A percentile compares a stretch with the other conserved stretches of the same genome.
phyloP scores from a whole-genome alignment of 2,797 vertebrate species.

The Borostomias antarcticus region DNA sequence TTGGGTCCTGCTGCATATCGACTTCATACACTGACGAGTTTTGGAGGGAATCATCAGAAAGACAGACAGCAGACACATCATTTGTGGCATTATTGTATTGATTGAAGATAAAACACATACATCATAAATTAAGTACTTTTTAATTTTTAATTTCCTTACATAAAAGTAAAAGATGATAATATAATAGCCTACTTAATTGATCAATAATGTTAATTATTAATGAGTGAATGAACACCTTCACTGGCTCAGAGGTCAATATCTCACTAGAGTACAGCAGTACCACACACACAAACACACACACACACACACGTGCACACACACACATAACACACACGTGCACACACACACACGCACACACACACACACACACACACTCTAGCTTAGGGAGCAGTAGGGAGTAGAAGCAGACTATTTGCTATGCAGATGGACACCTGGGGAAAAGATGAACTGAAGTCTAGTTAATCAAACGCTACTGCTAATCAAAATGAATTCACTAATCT shows the following conservation, averaged over 20 bases:
- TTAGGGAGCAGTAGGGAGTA: slow-evolving; percentile 27
- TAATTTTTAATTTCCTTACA: too few relatives aligned
- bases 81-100: too few relatives aligned
- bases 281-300: slow-evolving; percentile 4
- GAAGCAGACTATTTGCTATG: slow-evolving; percentile 57
- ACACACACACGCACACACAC: slow-evolving; percentile 41
- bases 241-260: neutral
- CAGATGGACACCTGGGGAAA: slow-evolving; percentile 45
- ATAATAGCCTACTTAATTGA: too few relatives aligned
- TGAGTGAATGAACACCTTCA: neutral
- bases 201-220: too few relatives aligned
- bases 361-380: slow-evolving; percentile 37
- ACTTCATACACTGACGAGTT: too few relatives aligned
- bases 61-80: too few relatives aligned
- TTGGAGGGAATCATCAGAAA: too few relatives aligned
- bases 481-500: slow-evolving; percentile 73
- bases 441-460: slow-evolving; percentile 63
- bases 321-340: neutral
- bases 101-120: too few relatives aligned
- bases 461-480: slow-evolving; percentile 76
- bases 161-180: too few relatives aligned
- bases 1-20: too few relatives aligned
- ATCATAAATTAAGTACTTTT: too few relatives aligned
- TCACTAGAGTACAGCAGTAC: neutral
- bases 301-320: neutral